Percentiles rank a stretch among this genome's conserved stretches.
Conservation (phyloP, 2,797 vertebrate genomes). For the Lates japonicus region DNA sequence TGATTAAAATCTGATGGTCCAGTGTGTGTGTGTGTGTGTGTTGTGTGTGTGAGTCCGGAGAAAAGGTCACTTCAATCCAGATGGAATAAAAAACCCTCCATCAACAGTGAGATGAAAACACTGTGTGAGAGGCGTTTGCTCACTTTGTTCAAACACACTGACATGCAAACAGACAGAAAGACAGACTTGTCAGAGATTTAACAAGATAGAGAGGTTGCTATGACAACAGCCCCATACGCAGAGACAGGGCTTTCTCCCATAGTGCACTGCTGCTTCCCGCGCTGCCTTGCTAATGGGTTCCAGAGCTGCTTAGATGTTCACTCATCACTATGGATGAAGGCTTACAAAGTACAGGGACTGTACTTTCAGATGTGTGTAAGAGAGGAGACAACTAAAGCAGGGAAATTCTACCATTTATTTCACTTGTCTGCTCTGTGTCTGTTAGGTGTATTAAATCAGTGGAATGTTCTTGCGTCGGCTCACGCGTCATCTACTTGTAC, state of each 20-base stretch:
- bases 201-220: slow-evolving; percentile 70
- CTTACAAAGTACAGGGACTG: slow-evolving; percentile 31
- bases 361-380: slow-evolving; percentile 8
- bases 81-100: slow-evolving; percentile 2
- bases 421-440: slow-evolving; percentile 15
- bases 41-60: slow-evolving; percentile 8
- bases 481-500: slow-evolving; percentile 64
- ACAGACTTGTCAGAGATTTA: slow-evolving; percentile 50
- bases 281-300: slow-evolving; percentile 75
- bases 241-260: slow-evolving; percentile 65
- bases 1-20: slow-evolving; percentile 21
- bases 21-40: not conserved
- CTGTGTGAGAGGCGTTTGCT: slow-evolving; percentile 27
- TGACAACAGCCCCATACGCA: slow-evolving; percentile 66
- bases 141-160: slow-evolving; percentile 21
- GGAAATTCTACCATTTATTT: slow-evolving; percentile 11
- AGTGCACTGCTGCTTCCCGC: slow-evolving; percentile 76
- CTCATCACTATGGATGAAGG: slow-evolving; percentile 61
- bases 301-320: slow-evolving; percentile 64
- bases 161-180: slow-evolving; percentile 29
- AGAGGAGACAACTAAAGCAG: not conserved
- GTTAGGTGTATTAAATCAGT: slow-evolving; percentile 31
- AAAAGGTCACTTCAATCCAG: slow-evolving; percentile 36
- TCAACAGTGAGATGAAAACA: slow-evolving; percentile 8
- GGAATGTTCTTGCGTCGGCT: slow-evolving; percentile 38